Evolutionary conservation across 2,113 vertebrate species (phyloP).

Genomic region (Alethe diademata): DNA sequence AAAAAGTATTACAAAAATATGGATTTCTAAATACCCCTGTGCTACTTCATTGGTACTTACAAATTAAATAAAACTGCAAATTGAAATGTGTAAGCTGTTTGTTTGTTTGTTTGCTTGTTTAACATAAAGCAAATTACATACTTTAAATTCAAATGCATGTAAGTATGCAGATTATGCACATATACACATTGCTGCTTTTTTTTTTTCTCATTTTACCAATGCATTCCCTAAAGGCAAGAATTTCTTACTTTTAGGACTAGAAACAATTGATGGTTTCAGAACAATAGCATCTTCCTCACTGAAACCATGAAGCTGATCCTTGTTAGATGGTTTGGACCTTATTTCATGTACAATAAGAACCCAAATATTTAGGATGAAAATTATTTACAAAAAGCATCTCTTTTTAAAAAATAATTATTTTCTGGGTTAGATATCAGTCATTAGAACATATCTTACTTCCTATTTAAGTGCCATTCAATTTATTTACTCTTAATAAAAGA

Average conservation of each 20-base stretch:
- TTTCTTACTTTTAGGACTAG: background rate
- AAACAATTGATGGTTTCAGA: background rate
- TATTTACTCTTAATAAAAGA: background rate
- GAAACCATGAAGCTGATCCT: background rate
- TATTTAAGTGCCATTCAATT: background rate
- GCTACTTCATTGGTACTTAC: background rate
- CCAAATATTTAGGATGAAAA: background rate
- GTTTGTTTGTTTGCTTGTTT: background rate
- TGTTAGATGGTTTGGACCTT: background rate
- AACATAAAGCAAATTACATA: background rate
- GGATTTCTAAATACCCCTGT: background rate
- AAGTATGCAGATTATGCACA: background rate
- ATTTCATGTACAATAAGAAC: background rate
- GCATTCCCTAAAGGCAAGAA: background rate
- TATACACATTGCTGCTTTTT: background rate
- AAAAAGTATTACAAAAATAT: background rate
- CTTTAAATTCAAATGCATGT: slow-evolving; percentile 3
- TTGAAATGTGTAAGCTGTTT: background rate
- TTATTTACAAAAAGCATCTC: background rate
- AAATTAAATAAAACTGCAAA: background rate
- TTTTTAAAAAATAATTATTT: background rate
- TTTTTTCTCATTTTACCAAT: background rate
- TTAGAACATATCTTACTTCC: background rate
- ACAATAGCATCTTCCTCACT: background rate
- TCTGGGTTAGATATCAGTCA: background rate